Evolutionary conservation across 1,140 invertebrate species (phyloP).

Genomic region (Thaumetopoea pityocampa): DNA sequence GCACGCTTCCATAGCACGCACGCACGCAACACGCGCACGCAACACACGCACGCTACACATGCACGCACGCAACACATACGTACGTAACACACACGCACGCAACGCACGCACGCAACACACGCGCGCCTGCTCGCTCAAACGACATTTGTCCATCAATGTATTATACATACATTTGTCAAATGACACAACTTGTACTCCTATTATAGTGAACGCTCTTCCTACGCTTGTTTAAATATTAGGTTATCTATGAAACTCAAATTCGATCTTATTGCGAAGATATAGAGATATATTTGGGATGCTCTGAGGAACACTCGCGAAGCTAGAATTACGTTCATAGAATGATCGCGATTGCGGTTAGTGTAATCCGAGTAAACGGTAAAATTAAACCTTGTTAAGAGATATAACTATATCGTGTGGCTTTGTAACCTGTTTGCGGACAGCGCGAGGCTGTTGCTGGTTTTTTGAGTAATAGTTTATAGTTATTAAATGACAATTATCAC

Average conservation of each 20-base stretch:
- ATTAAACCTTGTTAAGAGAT: conserved; percentile 30
- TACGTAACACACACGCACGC: no score
- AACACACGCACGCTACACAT: no score
- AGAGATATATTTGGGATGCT: conserved; percentile 9
- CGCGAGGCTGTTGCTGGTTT: not conserved
- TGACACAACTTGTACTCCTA: conserved; percentile 18
- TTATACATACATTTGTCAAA: no score
- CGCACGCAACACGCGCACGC: no score
- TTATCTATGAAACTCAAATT: conserved; percentile 8
- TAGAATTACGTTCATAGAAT: conserved; percentile 34
- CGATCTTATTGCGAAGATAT: conserved; percentile 6
- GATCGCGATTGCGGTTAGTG: conserved; percentile 43
- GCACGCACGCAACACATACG: no score
- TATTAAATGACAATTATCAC: no score
- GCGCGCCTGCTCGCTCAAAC: no score
- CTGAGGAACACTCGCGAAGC: conserved; percentile 9
- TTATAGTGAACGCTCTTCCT: conserved; percentile 23
- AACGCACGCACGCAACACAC: no score
- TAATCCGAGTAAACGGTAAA: conserved; percentile 40
- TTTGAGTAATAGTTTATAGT: no score
- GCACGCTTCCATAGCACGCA: no score
- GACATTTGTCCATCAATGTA: conserved; percentile 28
- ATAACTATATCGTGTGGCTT: conserved; percentile 20
- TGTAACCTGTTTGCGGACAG: conserved; percentile 15
- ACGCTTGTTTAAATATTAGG: conserved; percentile 21